Percentiles rank a stretch among this genome's conserved stretches.
Conservation (phyloP, 2,113 vertebrate genomes). For the Aegithalos caudatus region DNA sequence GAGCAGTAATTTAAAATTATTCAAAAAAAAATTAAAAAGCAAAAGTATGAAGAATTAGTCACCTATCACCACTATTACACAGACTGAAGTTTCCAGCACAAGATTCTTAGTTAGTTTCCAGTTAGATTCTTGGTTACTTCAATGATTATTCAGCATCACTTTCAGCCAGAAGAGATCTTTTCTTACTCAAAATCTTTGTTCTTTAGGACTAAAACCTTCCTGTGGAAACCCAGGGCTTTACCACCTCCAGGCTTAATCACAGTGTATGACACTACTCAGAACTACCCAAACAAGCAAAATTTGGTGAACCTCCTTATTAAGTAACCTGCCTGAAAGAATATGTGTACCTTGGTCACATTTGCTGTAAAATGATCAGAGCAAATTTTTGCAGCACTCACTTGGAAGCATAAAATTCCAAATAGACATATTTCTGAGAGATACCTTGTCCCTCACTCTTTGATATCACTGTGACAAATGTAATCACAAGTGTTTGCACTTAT, state of each 20-base stretch:
- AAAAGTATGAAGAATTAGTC: not conserved
- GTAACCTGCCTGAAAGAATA: not conserved
- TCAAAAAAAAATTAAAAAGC: not conserved
- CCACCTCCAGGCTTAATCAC: not conserved
- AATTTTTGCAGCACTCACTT: not conserved
- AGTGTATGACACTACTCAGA: not conserved
- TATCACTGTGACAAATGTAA: not conserved
- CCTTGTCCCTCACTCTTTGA: not conserved
- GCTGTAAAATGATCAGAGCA: not conserved
- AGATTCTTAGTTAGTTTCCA: not conserved
- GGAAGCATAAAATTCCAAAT: not conserved
- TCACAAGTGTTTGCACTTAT: not conserved
- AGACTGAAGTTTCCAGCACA: not conserved
- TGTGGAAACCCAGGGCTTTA: not conserved
- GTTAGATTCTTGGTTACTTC: not conserved
- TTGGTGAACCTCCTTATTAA: not conserved
- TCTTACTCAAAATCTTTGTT: not conserved
- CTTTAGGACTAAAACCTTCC: not conserved
- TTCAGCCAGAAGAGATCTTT: not conserved
- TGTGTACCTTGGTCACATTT: fast-evolving
- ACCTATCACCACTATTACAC: not conserved
- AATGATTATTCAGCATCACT: not conserved
- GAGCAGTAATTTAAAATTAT: not conserved
- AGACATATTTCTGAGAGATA: not conserved
- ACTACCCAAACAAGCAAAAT: not conserved